Base-by-base conservation (phyloP, 2,888 invertebrate genomes). In the Branchellion lobata region DNA sequence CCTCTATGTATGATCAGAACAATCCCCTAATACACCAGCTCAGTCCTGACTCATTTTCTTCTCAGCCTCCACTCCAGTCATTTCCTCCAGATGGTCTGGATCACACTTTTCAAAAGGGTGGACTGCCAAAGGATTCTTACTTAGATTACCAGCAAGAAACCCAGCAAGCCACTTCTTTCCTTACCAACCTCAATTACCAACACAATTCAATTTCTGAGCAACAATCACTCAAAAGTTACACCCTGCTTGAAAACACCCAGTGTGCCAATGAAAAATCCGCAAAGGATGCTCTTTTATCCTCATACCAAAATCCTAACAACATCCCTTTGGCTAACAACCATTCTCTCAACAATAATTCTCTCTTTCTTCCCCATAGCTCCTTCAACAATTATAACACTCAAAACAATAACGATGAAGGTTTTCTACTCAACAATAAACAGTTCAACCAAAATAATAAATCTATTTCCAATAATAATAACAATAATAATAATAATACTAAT, bases 71-170 rank as follows among this genome's bases (percentile, higher is more conserved):
- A 14, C 21, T 57, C 21, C 61, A 57, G 21, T 3, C 61, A 8
- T 57, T 57, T n/a, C 61, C 8, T 5, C 3, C 61, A 24, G 61
- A 57, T n/a, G 61, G 61, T 57, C 61, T 57, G n/a, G 61, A 57
- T 24, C 61, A 57, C 3, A 14, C 61, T 8, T 57, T 57, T n/a
- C 61, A 57, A n/a, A n/a, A 57, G 21, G 21, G 21, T n/a, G 61
- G 14, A 3, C 24, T 57, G 3, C 21, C 61, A 57, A 57, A 57
- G 24, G 61, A 57, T 8, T 18, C 61, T n/a, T 57, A 77, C 21
- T 51, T 57, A 33, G 77, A 77, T 11, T 77, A 77, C 27, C 77
- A 77, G 27, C 77, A 77, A 33, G 77, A 77, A 65, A 77, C 77
- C 1, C 57, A 61, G 8, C 77, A 77, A 77, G 77, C 77, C 3